Evolutionary conservation across 64 coral and sea anemone species (phyloP).

Genomic region (Actinia equina): DNA sequence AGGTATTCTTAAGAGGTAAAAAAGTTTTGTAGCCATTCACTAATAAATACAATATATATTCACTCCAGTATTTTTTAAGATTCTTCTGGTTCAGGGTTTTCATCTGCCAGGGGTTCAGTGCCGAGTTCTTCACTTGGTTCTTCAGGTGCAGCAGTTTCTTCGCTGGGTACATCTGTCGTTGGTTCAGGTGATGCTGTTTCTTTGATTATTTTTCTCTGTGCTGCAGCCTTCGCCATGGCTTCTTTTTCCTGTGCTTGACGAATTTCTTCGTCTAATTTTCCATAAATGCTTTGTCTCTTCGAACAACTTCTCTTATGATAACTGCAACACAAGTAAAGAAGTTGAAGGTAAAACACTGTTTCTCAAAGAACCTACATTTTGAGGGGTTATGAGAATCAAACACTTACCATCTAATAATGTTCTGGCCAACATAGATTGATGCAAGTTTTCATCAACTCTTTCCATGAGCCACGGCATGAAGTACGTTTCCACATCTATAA

Average conservation of each 20-base stretch:
- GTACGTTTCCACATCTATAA: slow-evolving; percentile 89
- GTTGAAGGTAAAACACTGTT: background rate
- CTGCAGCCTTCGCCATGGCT: slow-evolving; percentile 55
- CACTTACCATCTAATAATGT: slow-evolving; percentile 87
- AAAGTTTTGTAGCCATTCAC: background rate
- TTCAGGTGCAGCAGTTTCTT: slow-evolving; percentile 17
- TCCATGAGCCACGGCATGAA: slow-evolving; percentile 98
- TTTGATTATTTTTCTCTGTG: slow-evolving; percentile 56
- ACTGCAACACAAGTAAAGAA: slow-evolving; percentile 34
- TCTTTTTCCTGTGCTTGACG: slow-evolving; percentile 63
- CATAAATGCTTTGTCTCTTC: slow-evolving; percentile 64
- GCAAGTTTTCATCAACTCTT: slow-evolving; percentile 70
- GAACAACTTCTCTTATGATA: slow-evolving; percentile 92
- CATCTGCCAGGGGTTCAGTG: slow-evolving; percentile 17
- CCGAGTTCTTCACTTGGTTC: slow-evolving; percentile 22
- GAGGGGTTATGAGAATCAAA: background rate
- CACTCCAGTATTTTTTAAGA: slow-evolving; percentile 6
- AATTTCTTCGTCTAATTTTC: slow-evolving; percentile 78
- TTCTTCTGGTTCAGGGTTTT: slow-evolving; percentile 39
- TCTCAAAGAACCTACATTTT: background rate
- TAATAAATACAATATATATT: background rate
- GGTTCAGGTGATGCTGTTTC: slow-evolving; percentile 56
- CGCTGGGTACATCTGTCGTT: slow-evolving; percentile 13
- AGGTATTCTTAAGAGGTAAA: background rate
- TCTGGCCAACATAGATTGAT: slow-evolving; percentile 56